These are phyloP conservation scores for Idaea straminata DNA, from an alignment of 2,888 invertebrate species.

Conservation along the genomic window DNA sequence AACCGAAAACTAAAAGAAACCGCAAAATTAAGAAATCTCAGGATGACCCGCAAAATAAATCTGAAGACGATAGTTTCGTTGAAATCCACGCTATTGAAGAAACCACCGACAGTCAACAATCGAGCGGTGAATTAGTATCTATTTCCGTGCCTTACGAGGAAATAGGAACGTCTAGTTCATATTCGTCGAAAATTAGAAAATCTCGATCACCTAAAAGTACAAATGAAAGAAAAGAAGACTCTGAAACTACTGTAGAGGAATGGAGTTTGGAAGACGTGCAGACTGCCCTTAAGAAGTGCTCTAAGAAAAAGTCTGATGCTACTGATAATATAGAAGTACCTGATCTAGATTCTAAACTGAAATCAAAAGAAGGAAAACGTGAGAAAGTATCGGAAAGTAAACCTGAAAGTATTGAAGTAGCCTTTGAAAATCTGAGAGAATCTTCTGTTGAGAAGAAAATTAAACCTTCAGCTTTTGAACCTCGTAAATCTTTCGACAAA, in stretches of 20 bases:
- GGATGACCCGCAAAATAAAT: conserved; percentile 55
- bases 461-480: conserved; percentile 58
- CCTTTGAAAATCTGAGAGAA: conserved; percentile 44
- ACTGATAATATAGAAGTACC: conserved; percentile 31
- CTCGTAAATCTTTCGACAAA: conserved; percentile 48
- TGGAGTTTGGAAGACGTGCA: conserved; percentile 36
- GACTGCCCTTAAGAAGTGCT: conserved; percentile 26
- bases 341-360: conserved; percentile 29
- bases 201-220: conserved; percentile 54
- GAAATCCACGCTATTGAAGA: conserved; percentile 74
- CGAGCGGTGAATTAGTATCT: conserved; percentile 64
- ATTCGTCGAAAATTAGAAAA: conserved; percentile 54
- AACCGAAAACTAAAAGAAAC: conserved; percentile 57
- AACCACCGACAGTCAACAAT: conserved; percentile 43
- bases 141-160: conserved; percentile 65
- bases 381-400: conserved; percentile 31
- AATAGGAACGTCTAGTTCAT: conserved; percentile 48
- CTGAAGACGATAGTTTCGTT: conserved; percentile 69
- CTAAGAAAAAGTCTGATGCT: conserved; percentile 26
- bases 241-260: conserved; percentile 35
- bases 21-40: conserved; percentile 56
- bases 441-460: conserved; percentile 51
- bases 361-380: conserved; percentile 30
- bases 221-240: conserved; percentile 47
- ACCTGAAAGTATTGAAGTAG: conserved; percentile 27